Conservation (phyloP, 2,113 vertebrate species). For the Saccopteryx leptura region DNA sequence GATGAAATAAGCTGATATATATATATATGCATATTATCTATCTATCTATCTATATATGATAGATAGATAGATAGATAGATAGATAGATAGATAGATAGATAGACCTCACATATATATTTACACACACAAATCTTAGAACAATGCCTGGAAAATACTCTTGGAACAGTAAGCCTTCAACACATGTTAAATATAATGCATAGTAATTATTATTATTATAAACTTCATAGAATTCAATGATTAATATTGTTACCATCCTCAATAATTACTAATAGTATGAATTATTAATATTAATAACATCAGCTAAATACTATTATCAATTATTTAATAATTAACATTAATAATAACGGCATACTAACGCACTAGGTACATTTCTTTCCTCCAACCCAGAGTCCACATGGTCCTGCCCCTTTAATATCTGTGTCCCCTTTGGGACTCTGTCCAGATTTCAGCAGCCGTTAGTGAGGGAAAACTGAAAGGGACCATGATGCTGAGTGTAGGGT, state of each 20-base stretch:
- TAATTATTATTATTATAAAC: not conserved
- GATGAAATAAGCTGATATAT: not conserved
- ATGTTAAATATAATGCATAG: not conserved
- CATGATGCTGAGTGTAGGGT: too few relatives aligned
- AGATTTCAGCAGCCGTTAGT: not conserved
- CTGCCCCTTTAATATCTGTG: not conserved
- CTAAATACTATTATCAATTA: not conserved
- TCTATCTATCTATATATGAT: too few relatives aligned
- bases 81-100: too few relatives aligned
- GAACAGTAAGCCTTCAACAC: not conserved
- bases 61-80: too few relatives aligned
- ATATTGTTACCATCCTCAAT: too few relatives aligned
- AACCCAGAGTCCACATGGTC: not conserved
- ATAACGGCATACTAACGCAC: fast-evolving
- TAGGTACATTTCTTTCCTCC: not conserved
- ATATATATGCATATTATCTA: too few relatives aligned
- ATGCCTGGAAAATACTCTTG: not conserved
- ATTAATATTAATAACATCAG: not conserved
- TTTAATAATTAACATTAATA: not conserved
- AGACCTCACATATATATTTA: not conserved
- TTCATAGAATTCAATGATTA: too few relatives aligned
- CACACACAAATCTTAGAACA: not conserved
- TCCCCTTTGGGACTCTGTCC: not conserved
- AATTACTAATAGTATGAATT: not conserved
- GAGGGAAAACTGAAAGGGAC: not conserved